phyloP scores from a whole-genome alignment of 1,140 invertebrate genomes.

The Gyrodactylus salaris region DNA sequence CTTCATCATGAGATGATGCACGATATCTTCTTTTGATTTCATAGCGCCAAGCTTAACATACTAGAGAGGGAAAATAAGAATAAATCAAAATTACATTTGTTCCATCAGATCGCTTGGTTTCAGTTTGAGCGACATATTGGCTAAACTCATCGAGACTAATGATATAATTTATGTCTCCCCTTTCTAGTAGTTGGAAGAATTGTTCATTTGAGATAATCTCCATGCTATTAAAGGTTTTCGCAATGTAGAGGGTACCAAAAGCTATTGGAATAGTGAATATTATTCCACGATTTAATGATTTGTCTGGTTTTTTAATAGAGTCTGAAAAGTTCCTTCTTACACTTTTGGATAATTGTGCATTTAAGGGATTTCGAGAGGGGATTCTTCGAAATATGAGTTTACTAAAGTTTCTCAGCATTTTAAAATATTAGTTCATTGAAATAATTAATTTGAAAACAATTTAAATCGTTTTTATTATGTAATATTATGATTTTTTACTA shows the following conservation, averaged over 20 bases:
- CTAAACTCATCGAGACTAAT: background rate
- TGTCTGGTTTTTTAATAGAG: no score
- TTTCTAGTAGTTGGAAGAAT: background rate
- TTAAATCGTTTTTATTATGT: no score
- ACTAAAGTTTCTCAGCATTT: no score
- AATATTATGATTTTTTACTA: no score
- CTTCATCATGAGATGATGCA: background rate
- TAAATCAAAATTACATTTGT: background rate
- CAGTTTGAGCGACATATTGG: background rate
- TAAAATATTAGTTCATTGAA: no score
- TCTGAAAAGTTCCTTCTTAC: no score
- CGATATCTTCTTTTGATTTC: background rate
- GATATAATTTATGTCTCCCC: background rate
- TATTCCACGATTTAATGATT: background rate
- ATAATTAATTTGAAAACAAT: no score
- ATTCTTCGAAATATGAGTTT: no score
- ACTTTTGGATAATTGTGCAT: no score
- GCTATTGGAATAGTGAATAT: background rate
- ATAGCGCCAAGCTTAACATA: background rate
- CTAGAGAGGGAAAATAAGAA: background rate
- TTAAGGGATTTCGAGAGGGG: no score
- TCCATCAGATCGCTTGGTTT: background rate
- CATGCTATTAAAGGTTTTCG: background rate
- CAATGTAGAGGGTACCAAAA: background rate
- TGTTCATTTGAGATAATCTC: background rate